Base-by-base conservation (phyloP, 2,113 vertebrate genomes). In the Microtus richardsoni region DNA sequence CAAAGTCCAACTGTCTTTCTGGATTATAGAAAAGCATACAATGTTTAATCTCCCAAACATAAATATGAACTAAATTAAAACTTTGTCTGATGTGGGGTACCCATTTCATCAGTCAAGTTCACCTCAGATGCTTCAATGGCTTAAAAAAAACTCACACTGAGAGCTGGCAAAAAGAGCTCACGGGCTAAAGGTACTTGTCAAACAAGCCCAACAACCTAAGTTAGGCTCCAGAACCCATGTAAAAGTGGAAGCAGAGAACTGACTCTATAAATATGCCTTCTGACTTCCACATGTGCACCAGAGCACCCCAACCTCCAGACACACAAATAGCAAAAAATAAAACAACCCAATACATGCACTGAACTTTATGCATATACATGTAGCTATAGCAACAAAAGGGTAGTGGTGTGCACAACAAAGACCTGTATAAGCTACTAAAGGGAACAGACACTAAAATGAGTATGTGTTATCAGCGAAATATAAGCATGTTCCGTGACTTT, bases 51-150 rank as follows among this genome's bases (percentile, higher is more conserved):
- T 83, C 3, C 78, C n/a, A 83, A 83, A 83, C n/a, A 41, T 28
- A 93, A 84, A n/a, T 49, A 47, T 71, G 88, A 70, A 30, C 41
- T 91, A 83, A 89, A 36, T 83, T 49, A 52, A 52, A 94, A 94
- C 41, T 12, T 96, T 92, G 99, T 99, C 98, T 99, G 99, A 80
- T 99, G 97, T 86, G 99, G 99, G 84, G 99, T 99, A 93, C 99
- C 99, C 2, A 99, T 99, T 8, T 98, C 99, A 71, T 99, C 99
- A 54, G 99, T 99, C 84, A 98, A 97, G 79, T 99, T 99, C 0
- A 99, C 98, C 97, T 99, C 99, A 7, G 98, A 99, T 11, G 99
- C 99, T 89, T 99, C 98, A 16, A 99, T 49, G 30, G 62, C 68
- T 89, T 62, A 73, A 91, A 54, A 54, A 83, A 24, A 68, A 7